Evolutionary conservation across 2,888 invertebrate species (phyloP), one percentile per base, ranked within the genome.

Genomic region (Cosmia pyralina): DNA sequence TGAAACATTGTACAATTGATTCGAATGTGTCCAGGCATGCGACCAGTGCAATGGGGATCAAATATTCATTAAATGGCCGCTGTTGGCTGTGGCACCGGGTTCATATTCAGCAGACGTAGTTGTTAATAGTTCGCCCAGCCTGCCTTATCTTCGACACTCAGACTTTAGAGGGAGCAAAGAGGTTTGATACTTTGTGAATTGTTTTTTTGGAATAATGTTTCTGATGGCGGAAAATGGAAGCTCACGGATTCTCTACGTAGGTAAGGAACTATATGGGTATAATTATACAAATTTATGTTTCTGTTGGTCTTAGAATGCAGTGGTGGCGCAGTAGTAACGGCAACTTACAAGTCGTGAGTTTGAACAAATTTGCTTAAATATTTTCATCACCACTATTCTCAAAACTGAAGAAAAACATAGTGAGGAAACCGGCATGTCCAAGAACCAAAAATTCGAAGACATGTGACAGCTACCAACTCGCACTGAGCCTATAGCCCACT

Each of bases 21-120:
- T 92, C 90, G 87, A 92, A 93, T 91, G 89, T 91, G 89, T 90
- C 84, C 88, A 66, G 57, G 85, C 82, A 86, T 88, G 87, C 88
- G 87, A 88, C 88, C 88, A 90, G 89, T 91, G 91, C 91, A 90
- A 89, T 87, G 86, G 79, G 87, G 89, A 92, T 94, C 92, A 92
- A 94, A 94, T 93, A 94, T 94, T 94, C 94, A 94, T 94, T 94
- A 93, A 92, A 93, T 90, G 89, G 91, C 90, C 89, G 85, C 88
- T 86, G 88, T 88, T 84, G 87, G 87, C 85, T 86, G 87, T 83
- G 88, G 89, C 88, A 83, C 89, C 81, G 87, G 88, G 88, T 93
- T 93, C 93, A 93, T 93, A 94, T 94, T 94, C 94, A 92, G 89
- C 86, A 90, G 92, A 90, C 93, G 92, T 92, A 89, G 88, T 90